phyloP scores from a whole-genome alignment of 2,888 invertebrate genomes.

The Diaperis boleti region DNA sequence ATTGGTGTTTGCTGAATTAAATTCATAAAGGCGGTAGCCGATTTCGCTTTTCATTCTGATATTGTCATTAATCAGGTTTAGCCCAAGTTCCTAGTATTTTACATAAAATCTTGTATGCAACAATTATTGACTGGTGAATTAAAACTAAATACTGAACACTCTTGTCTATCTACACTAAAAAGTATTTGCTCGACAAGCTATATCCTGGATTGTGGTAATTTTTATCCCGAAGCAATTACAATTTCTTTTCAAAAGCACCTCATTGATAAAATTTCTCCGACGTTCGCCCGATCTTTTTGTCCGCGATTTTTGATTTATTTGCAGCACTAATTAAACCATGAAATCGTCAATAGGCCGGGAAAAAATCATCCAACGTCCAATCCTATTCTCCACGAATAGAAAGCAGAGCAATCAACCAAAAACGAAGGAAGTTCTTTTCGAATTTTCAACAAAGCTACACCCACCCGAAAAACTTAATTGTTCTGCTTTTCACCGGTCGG shows the following conservation, averaged over 20 bases:
- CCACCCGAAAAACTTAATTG: constrained; percentile 13
- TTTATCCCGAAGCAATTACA: too few species aligned
- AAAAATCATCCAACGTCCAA: constrained; percentile 3
- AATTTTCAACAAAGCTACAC: constrained; percentile 18
- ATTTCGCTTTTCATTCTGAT: too few species aligned
- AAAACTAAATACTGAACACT: too few species aligned
- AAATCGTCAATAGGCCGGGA: neutral
- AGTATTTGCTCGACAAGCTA: too few species aligned
- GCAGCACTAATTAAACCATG: neutral
- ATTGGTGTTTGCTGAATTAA: too few species aligned
- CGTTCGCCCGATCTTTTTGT: neutral
- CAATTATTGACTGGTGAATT: too few species aligned
- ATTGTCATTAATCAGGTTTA: too few species aligned
- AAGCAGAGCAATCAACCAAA: constrained; percentile 22
- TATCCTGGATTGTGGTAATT: too few species aligned
- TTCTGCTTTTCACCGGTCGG: constrained; percentile 15
- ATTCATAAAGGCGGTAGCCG: too few species aligned
- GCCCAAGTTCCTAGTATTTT: too few species aligned
- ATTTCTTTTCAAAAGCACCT: neutral
- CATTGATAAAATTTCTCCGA: neutral
- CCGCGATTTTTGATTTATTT: constrained; percentile 1
- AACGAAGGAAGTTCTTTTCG: constrained; percentile 17
- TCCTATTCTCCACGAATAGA: constrained; percentile 15
- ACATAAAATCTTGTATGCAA: too few species aligned
- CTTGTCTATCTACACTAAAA: too few species aligned